These are phyloP conservation scores for Dynastes hyllus DNA, from an alignment of 2,888 invertebrate genomes.

Conservation along the genomic window DNA sequence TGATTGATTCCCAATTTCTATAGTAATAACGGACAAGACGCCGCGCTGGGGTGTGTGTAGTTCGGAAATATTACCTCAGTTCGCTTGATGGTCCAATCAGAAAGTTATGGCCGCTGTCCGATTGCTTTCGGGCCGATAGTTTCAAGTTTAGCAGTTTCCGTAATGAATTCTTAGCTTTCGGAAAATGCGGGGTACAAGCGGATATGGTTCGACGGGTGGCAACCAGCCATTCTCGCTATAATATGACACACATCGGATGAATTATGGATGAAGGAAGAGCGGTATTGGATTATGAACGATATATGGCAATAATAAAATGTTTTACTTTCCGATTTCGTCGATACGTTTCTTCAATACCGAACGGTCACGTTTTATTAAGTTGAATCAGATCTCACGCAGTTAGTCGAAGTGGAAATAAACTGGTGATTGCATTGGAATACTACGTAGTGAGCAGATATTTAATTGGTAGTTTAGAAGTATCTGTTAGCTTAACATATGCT, in stretches of 20 bases:
- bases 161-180: conserved; percentile 61
- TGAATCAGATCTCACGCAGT: no score
- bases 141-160: conserved; percentile 60
- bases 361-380: no score
- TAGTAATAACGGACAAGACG: conserved; percentile 62
- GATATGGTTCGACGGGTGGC: not conserved
- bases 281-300: conserved; percentile 7
- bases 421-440: not conserved
- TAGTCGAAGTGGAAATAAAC: not conserved
- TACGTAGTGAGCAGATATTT: no score
- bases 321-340: not conserved
- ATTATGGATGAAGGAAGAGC: not conserved
- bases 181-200: conserved; percentile 8
- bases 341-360: not conserved
- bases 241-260: not conserved
- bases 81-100: conserved; percentile 66
- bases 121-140: conserved; percentile 60
- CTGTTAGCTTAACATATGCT: no score
- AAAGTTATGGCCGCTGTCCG: conserved; percentile 63
- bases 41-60: conserved; percentile 53
- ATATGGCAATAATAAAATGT: not conserved
- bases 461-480: no score
- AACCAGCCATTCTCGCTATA: not conserved
- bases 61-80: conserved; percentile 66
- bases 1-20: conserved; percentile 68